Evolutionary conservation across 2,113 vertebrate genomes (phyloP).

Genomic region (Cromileptes altivelis): DNA sequence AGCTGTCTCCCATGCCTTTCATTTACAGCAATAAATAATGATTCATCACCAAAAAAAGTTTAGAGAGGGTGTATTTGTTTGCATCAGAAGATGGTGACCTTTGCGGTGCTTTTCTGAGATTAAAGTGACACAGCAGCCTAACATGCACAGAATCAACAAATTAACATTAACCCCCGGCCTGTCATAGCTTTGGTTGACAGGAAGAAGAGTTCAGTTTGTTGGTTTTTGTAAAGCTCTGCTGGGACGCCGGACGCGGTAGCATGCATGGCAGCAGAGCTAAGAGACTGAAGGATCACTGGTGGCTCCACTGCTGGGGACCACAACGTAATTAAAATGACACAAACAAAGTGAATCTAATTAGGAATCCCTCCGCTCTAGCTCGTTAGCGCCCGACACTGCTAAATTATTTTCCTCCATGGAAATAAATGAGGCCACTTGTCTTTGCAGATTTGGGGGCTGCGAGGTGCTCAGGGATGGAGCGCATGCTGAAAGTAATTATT

Average conservation of each 20-base stretch:
- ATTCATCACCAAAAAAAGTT: constrained; percentile 83
- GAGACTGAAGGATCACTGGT: constrained; percentile 85
- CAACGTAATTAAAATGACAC: constrained; percentile 93
- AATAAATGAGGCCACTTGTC: constrained; percentile 91
- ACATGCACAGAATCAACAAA: constrained; percentile 77
- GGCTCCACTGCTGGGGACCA: constrained; percentile 84
- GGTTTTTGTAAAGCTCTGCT: constrained; percentile 61
- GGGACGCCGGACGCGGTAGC: constrained; percentile 55
- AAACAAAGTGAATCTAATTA: constrained; percentile 97
- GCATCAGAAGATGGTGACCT: constrained; percentile 77
- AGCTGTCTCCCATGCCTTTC: constrained; percentile 81
- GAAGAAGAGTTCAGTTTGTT: constrained; percentile 56
- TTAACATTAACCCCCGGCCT: constrained; percentile 67
- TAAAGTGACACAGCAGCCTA: constrained; percentile 75
- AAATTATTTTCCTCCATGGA: constrained; percentile 92
- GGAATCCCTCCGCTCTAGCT: constrained; percentile 88
- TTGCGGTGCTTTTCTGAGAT: constrained; percentile 74
- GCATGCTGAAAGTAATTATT: constrained; percentile 76
- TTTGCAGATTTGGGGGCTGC: constrained; percentile 84
- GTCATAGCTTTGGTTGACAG: constrained; percentile 63
- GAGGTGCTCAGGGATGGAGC: constrained; percentile 72
- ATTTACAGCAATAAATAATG: constrained; percentile 82
- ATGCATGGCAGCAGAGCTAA: constrained; percentile 66
- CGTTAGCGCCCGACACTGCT: constrained; percentile 89
- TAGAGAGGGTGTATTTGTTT: constrained; percentile 75